Evolutionary conservation across 1,140 invertebrate species (phyloP), one percentile per base, ranked within the genome.

Genomic region (Polyergus mexicanus): DNA sequence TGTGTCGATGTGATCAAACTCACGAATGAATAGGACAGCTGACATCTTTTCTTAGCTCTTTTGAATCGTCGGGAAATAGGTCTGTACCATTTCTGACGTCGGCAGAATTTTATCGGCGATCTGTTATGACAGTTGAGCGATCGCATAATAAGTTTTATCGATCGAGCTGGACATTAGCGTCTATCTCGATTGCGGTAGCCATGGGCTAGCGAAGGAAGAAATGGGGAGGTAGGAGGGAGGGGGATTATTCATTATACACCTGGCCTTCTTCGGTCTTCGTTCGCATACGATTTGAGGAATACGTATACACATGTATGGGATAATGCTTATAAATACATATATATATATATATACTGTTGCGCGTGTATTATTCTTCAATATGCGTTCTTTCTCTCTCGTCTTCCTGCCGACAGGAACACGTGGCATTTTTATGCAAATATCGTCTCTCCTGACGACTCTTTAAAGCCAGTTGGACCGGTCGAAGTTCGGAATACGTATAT

Each of bases 371-470:
- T 62, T 74, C 25, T 35, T 28, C n/a, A 62, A 80, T 86, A 56
- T 85, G 41, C 75, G 69, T 77, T 76, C 32, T 32, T 32, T 32
- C 32, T 32, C 2, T 32, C 32, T 32, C 68, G 66, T 65, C 60
- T 68, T 66, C 87, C 76, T 28, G 81, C 83, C 88, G 89, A 92
- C 92, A 91, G 91, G 92, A 92, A 93, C 85, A 89, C 91, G 89
- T 89, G 87, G 86, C 88, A 92, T 92, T 93, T 93, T 93, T 92
- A 93, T 93, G 93, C 91, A 92, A 93, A 93, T 93, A 77, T 58
- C 44, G 88, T 78, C 80, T 91, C 86, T 83, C 77, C 90, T 47
- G 63, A 83, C 54, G 86, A 75, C 60, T 62, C 72, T 71, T 71
- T 89, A 84, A 25, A 86, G 87, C 68, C 65, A 83, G 87, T 78